phyloP scores from a whole-genome alignment of 2,888 invertebrate species.

The Rosalia funebris region DNA sequence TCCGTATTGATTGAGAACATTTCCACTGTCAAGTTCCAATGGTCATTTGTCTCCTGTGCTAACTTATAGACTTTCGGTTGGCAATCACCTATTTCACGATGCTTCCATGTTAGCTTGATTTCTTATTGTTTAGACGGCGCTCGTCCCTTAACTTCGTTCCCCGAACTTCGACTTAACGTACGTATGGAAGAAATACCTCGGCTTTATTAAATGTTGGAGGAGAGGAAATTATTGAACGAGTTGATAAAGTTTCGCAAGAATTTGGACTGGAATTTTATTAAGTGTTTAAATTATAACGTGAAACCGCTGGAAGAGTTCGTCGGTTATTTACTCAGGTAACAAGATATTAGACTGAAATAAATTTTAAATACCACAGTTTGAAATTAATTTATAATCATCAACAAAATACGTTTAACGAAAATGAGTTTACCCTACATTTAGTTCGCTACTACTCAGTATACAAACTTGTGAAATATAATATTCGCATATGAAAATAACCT shows the following conservation, averaged over 20 bases:
- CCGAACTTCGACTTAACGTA: slow-evolving; percentile 30
- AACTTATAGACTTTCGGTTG: slow-evolving; percentile 7
- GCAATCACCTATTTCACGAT: slow-evolving; percentile 9
- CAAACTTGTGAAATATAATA: too few relatives aligned
- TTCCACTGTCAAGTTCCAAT: slow-evolving; percentile 13
- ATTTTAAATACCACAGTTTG: too few relatives aligned
- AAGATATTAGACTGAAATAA: too few relatives aligned
- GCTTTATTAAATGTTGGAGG: slow-evolving; percentile 40
- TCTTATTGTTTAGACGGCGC: background rate
- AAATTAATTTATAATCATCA: too few relatives aligned
- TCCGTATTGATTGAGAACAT: slow-evolving; percentile 19
- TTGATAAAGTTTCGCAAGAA: slow-evolving; percentile 42
- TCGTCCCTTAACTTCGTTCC: slow-evolving; percentile 20
- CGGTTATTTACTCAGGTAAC: too few relatives aligned
- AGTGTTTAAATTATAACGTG: too few relatives aligned
- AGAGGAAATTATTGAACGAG: slow-evolving; percentile 45
- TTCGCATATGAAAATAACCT: too few relatives aligned
- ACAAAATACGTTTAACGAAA: too few relatives aligned
- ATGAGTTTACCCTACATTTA: too few relatives aligned
- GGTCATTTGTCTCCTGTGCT: slow-evolving; percentile 14
- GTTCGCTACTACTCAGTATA: too few relatives aligned
- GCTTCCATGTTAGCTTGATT: background rate
- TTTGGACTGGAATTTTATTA: too few relatives aligned
- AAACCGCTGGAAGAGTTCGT: too few relatives aligned
- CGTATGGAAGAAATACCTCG: slow-evolving; percentile 31